Evolutionary conservation across 1,140 invertebrate species (phyloP).

Genomic region (Ylistrum balloti): DNA sequence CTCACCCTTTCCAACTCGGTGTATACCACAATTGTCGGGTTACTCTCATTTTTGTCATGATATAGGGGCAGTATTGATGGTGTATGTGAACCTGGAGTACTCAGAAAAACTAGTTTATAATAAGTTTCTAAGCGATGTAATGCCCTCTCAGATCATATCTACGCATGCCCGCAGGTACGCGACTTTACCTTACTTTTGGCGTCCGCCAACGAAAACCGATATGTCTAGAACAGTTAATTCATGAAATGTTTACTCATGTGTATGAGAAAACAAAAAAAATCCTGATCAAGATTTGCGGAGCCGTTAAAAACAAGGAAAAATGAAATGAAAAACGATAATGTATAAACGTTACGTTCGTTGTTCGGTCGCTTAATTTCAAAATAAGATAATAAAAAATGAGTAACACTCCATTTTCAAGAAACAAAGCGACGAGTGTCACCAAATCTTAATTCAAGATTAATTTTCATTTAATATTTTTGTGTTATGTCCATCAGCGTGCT

Average conservation of each 20-base stretch:
- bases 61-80: background rate
- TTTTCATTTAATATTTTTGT: too few species aligned
- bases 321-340: too few species aligned
- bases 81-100: background rate
- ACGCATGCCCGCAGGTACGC: background rate
- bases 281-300: constrained; percentile 3
- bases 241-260: background rate
- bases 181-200: constrained; percentile 7
- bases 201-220: background rate
- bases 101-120: background rate
- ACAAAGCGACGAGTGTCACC: too few species aligned
- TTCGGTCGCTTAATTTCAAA: background rate
- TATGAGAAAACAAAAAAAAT: background rate
- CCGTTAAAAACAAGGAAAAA: background rate
- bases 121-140: background rate
- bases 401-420: too few species aligned
- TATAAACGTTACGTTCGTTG: background rate
- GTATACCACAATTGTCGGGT: background rate
- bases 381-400: background rate
- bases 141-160: background rate
- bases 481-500: too few species aligned
- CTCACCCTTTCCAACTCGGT: background rate
- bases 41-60: background rate
- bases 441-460: too few species aligned
- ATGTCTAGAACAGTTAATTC: constrained; percentile 14